These are phyloP conservation scores for Raphicerus campestris DNA, from an alignment of 2,113 vertebrate species.

Conservation along the genomic window DNA sequence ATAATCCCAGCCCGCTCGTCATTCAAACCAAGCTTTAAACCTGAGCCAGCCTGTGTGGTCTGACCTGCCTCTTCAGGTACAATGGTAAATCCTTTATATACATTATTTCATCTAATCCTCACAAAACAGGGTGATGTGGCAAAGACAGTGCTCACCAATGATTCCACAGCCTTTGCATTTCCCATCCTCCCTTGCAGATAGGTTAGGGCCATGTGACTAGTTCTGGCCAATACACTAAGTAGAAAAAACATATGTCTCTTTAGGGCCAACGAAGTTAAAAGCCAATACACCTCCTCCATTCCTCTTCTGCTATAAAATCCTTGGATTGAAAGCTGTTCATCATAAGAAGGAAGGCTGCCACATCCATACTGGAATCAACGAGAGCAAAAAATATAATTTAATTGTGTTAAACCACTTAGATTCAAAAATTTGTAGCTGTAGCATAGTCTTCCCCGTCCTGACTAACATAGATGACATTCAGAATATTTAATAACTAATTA, in stretches of 20 bases:
- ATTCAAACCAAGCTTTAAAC: not conserved
- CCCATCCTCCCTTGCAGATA: not conserved
- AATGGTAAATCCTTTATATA: not conserved
- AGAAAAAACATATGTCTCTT: not conserved
- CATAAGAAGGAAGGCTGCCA: not conserved
- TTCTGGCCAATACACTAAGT: not conserved
- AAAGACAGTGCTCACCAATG: not conserved
- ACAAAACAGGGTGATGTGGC: not conserved
- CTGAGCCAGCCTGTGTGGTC: not conserved
- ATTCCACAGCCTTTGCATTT: not conserved
- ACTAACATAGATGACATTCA: not conserved
- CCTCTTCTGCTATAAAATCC: not conserved
- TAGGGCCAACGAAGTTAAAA: not conserved
- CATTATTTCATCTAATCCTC: not conserved
- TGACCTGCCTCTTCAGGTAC: not conserved
- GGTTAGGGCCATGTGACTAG: not conserved
- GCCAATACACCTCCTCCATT: not conserved
- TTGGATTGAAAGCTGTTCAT: not conserved
- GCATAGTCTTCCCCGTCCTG: not conserved
- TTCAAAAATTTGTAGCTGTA: not conserved
- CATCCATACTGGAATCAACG: not conserved
- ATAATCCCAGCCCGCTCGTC: not conserved
- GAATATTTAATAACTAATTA: not conserved
- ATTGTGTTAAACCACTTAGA: not conserved
- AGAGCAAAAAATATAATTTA: not conserved